A percentile compares a stretch with the other conserved stretches of the same genome.
Conservation (phyloP, 1,140 invertebrate genomes). For the Odontomachus brunneus region DNA sequence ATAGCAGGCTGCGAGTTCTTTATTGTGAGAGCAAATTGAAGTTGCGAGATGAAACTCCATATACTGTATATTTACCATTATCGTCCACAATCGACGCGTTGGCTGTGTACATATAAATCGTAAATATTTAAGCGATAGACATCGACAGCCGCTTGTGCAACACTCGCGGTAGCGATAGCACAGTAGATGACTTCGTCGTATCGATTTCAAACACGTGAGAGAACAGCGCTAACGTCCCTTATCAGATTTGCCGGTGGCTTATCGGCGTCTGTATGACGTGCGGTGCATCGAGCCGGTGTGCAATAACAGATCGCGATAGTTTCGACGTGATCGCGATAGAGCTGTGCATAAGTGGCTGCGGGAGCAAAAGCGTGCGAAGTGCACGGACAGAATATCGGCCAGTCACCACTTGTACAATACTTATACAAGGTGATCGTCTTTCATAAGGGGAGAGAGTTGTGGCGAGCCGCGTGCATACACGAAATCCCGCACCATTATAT, state of each 20-base stretch:
- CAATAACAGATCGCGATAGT: slow-evolving; percentile 67
- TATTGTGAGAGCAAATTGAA: neutral
- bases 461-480: no score
- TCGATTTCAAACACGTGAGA: slow-evolving; percentile 54
- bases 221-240: slow-evolving; percentile 48
- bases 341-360: slow-evolving; percentile 26
- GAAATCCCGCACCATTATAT: no score
- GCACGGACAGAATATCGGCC: slow-evolving; percentile 39
- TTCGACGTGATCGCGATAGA: slow-evolving; percentile 56
- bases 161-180: slow-evolving; percentile 37
- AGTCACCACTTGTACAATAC: slow-evolving; percentile 42
- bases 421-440: slow-evolving; percentile 49
- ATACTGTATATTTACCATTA: neutral
- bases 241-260: slow-evolving; percentile 70
- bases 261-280: slow-evolving; percentile 66
- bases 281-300: slow-evolving; percentile 46
- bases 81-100: neutral
- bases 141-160: neutral
- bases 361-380: slow-evolving; percentile 31
- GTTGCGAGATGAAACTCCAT: no score
- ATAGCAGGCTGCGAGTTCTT: no score
- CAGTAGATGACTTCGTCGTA: slow-evolving; percentile 4
- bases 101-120: neutral
- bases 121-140: slow-evolving; percentile 37
- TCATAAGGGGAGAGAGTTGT: slow-evolving; percentile 20